Percentiles rank a stretch among this genome's conserved stretches.
Evolutionary conservation across 2,888 invertebrate genomes (phyloP).

Genomic region (Nephrotoma guestfalica): DNA sequence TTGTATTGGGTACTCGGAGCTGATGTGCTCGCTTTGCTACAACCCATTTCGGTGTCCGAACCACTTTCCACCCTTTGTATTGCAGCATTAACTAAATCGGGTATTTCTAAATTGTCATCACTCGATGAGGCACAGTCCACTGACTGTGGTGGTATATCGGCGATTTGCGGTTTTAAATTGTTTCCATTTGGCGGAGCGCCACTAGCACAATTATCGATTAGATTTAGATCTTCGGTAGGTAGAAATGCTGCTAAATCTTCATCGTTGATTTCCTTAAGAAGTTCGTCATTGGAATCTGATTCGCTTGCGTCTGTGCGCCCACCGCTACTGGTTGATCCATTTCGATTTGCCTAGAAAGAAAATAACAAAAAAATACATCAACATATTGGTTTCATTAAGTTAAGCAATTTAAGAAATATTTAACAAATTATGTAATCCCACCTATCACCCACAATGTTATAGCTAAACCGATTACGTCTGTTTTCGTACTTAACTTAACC

Average conservation of each 20-base stretch:
- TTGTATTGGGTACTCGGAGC: slow-evolving; percentile 48
- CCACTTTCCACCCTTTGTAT: slow-evolving; percentile 62
- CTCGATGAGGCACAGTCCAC: slow-evolving; percentile 38
- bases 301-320: not conserved
- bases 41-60: slow-evolving; percentile 53
- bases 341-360: slow-evolving; percentile 2
- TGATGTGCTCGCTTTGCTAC: slow-evolving; percentile 38
- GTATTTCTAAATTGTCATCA: slow-evolving; percentile 50
- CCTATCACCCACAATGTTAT: too few relatives aligned
- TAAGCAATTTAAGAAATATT: too few relatives aligned
- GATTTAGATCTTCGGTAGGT: not conserved
- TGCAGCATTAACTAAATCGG: slow-evolving; percentile 58
- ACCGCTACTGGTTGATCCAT: slow-evolving; percentile 1
- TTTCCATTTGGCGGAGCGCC: not conserved
- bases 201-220: not conserved
- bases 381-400: too few relatives aligned
- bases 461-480: too few relatives aligned
- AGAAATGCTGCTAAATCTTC: slow-evolving; percentile 1
- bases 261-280: slow-evolving; percentile 2
- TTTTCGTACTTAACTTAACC: too few relatives aligned
- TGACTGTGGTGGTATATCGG: not conserved
- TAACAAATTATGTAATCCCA: too few relatives aligned
- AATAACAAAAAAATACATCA: not conserved
- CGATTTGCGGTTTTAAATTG: not conserved
- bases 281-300: slow-evolving; percentile 1